These are phyloP conservation scores for Numenius phaeopus DNA, from an alignment of 2,797 vertebrate species.

Conservation along the genomic window DNA sequence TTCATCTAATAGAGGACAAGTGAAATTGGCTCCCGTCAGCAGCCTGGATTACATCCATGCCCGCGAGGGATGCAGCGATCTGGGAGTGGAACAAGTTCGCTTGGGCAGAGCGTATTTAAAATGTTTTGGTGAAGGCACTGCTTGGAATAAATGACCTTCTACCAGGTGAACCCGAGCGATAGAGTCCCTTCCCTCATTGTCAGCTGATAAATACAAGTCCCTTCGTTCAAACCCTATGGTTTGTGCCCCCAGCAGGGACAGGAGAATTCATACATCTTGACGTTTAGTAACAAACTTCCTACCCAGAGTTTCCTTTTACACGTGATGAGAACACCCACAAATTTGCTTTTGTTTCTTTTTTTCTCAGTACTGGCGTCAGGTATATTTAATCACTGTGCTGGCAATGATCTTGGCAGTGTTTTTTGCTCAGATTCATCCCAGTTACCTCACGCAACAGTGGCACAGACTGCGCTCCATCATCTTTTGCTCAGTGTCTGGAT, in stretches of 20 bases:
- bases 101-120: not conserved
- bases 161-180: fast-evolving
- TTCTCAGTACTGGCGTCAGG: slow-evolving; percentile 93
- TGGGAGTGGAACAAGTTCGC: not conserved
- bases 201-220: too few species aligned
- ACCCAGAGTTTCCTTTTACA: not conserved
- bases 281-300: not conserved
- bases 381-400: slow-evolving; percentile 93
- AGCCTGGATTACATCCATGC: not conserved
- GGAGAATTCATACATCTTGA: fast-evolving
- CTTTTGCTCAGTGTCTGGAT: slow-evolving; percentile 91
- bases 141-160: not conserved
- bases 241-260: not conserved
- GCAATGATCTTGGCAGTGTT: slow-evolving; percentile 95
- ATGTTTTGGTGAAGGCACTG: not conserved
- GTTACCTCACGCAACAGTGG: slow-evolving; percentile 94
- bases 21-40: not conserved
- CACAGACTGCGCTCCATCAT: slow-evolving; percentile 89
- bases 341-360: not conserved
- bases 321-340: not conserved
- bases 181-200: not conserved
- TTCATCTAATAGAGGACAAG: not conserved
- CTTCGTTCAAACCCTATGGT: fast-evolving
- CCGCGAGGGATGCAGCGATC: fast-evolving
- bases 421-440: slow-evolving; percentile 95